These are phyloP conservation scores for Synanthedon vespiformis DNA, from an alignment of 2,888 invertebrate species.

Conservation along the genomic window DNA sequence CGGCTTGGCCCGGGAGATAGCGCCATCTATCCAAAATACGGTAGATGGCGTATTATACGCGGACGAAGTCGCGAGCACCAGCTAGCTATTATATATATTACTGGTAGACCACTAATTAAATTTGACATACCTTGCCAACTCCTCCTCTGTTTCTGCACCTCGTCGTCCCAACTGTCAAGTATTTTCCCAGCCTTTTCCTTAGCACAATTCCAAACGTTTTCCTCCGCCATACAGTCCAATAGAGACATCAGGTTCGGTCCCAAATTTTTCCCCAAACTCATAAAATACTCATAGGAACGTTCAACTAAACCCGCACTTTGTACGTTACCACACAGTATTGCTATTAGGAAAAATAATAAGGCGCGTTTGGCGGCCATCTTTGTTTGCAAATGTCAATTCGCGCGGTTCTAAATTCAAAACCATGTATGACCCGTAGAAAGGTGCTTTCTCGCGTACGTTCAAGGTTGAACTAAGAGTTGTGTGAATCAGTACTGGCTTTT, in stretches of 20 bases:
- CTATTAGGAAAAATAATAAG: not conserved
- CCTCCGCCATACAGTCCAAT: conserved; percentile 61
- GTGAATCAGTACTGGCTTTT: not conserved
- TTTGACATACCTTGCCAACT: conserved; percentile 47
- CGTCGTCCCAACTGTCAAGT: conserved; percentile 49
- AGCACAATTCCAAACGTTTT: conserved; percentile 67
- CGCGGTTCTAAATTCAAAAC: not conserved
- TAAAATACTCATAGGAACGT: conserved; percentile 48
- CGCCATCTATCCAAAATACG: too few species aligned
- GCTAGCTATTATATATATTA: too few species aligned
- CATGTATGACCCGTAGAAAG: not conserved
- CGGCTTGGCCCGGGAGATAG: too few species aligned
- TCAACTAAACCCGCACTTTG: conserved; percentile 48
- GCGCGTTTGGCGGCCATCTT: not conserved
- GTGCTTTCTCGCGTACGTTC: not conserved
- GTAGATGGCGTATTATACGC: too few species aligned
- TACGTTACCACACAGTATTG: conserved; percentile 21
- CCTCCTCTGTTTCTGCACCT: conserved; percentile 41
- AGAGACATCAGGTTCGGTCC: conserved; percentile 67
- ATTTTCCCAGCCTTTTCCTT: conserved; percentile 65
- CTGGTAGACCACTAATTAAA: not conserved
- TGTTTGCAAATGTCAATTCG: not conserved
- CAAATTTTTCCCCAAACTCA: conserved; percentile 46
- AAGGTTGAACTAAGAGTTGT: not conserved
- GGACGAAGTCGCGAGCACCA: too few species aligned